Evolutionary conservation across 2,113 vertebrate genomes (phyloP), one percentile per base, ranked within the genome.

Genomic region (Alaudala cheleensis): DNA sequence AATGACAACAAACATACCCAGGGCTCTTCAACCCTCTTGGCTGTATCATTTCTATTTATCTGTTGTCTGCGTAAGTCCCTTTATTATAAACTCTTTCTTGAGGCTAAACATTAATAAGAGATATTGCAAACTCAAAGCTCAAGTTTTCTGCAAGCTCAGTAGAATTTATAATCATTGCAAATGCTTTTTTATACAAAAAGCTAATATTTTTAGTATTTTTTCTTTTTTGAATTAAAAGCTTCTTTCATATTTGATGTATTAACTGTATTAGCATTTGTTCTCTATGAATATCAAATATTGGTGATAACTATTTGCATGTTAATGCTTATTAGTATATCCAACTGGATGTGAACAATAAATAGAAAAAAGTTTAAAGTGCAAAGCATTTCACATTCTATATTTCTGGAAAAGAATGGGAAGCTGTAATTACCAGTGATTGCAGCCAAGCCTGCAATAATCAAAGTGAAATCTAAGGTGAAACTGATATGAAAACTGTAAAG

Each of bases 41-140:
- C 92, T 79, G 65, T 94, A 96, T 96, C 76, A 79, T 84, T 96
- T 83, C 88, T 95, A 86, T 96, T 95, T 96, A 94, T 97, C 96
- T 95, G 80, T 93, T 96, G 76, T 92, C 92, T 93, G 86, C 0
- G 2, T 78, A 93, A 90, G 80, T 86, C 47, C 82, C 72, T 94
- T 96, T 96, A 90, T 90, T 70, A 96, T 83, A 95, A 96, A 92
- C 92, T 86, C 92, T 81, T 96, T 96, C 95, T 95, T 64, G 82
- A 94, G 95, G 96, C 94, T 94, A 96, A 92, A 86, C 92, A 88
- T 94, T 94, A 96, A 96, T 92, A 93, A 95, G 90, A 92, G 92
- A 92, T 86, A 93, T 44, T 93, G 92, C 37, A 92, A 96, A 86
- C 73, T 83, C 93, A 93, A 93, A 97, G 94, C 93, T 92, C 76